phyloP scores from a whole-genome alignment of 1,140 invertebrate species.

The Oncopeltus fasciatus region DNA sequence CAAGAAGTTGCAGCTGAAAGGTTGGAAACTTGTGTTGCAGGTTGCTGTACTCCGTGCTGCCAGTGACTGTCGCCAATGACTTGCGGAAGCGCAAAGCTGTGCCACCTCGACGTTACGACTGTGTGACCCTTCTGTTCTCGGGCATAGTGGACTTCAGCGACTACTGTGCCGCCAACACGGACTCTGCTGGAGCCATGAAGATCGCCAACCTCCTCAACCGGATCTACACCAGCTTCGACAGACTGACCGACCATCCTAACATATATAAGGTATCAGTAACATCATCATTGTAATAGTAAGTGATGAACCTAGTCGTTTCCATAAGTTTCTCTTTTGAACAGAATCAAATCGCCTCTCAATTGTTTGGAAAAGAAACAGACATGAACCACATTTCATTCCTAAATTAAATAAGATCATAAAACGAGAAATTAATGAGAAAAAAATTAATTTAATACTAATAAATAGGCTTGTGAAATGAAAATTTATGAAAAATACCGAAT shows the following conservation, averaged over 20 bases:
- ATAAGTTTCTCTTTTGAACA: too few species aligned
- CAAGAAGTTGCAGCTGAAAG: too few species aligned
- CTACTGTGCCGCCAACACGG: constrained; percentile 72
- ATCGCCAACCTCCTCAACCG: constrained; percentile 83
- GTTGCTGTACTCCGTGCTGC: constrained; percentile 84
- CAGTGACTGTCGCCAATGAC: constrained; percentile 83
- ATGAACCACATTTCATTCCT: too few species aligned
- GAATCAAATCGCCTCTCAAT: too few species aligned
- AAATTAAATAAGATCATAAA: too few species aligned
- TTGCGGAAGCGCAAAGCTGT: constrained; percentile 78
- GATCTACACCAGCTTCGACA: constrained; percentile 81
- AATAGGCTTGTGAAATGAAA: too few species aligned
- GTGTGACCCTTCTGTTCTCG: constrained; percentile 82
- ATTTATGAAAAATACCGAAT: too few species aligned
- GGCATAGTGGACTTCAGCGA: constrained; percentile 85
- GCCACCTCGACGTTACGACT: constrained; percentile 69
- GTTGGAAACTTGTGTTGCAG: too few species aligned
- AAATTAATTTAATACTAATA: too few species aligned
- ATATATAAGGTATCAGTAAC: constrained; percentile 96
- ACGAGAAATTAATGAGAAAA: too few species aligned
- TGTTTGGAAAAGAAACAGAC: too few species aligned
- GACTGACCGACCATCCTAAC: constrained; percentile 82
- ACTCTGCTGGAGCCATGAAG: constrained; percentile 78
- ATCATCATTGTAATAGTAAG: constrained; percentile 15
- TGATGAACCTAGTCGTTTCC: neutral